Evolutionary conservation across 2,888 invertebrate species (phyloP).

Genomic region (Athripsodes cinereus): DNA sequence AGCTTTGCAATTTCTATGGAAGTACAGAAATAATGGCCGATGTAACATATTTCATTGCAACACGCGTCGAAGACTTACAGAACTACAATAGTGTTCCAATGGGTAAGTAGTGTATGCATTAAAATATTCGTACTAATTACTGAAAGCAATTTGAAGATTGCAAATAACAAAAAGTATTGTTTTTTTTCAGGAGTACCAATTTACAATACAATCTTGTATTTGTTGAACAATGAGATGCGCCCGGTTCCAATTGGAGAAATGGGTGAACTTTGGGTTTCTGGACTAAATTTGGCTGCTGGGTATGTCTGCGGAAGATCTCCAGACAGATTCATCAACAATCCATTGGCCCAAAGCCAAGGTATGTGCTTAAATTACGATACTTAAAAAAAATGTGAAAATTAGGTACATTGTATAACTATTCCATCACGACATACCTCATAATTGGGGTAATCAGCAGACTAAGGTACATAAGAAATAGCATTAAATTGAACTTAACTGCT

Average conservation of each 20-base stretch:
- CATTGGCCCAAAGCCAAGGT: constrained; percentile 52
- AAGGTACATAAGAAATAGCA: not conserved
- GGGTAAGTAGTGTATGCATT: constrained; percentile 61
- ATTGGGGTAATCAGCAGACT: not conserved
- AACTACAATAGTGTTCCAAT: constrained; percentile 70
- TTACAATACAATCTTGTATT: constrained; percentile 74
- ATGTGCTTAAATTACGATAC: constrained; percentile 29
- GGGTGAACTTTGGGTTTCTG: constrained; percentile 79
- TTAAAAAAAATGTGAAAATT: no score
- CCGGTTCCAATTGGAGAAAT: constrained; percentile 66
- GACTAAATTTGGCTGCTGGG: constrained; percentile 71
- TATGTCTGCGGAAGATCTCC: constrained; percentile 72
- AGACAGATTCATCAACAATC: constrained; percentile 69
- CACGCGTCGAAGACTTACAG: constrained; percentile 53
- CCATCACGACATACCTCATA: no score
- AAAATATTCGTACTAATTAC: not conserved
- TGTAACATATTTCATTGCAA: constrained; percentile 71
- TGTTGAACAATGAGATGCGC: constrained; percentile 68
- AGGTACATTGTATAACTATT: no score
- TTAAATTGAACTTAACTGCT: not conserved
- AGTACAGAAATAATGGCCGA: constrained; percentile 91
- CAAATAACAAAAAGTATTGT: not conserved
- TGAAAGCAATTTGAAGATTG: not conserved
- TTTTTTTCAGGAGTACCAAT: constrained; percentile 59
- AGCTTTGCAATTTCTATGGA: constrained; percentile 83